A percentile compares a stretch with the other conserved stretches of the same genome.
Evolutionary conservation across 2,888 invertebrate genomes (phyloP).

Genomic region (Pristionchus entomophagus): DNA sequence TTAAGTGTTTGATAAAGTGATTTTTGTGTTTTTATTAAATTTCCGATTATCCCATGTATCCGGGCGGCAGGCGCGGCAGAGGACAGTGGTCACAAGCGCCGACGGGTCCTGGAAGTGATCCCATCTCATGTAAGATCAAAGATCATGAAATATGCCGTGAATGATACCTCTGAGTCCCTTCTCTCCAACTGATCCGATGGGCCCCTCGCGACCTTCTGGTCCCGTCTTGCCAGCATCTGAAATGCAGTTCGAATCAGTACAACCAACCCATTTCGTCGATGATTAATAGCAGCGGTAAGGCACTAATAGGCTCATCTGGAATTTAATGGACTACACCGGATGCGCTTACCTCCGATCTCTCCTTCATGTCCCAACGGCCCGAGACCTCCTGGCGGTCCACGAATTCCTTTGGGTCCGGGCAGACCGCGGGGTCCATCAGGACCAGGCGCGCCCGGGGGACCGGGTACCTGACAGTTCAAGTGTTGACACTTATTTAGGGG

Average conservation of each 20-base stretch:
- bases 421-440: constrained; percentile 58
- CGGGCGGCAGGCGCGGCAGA: constrained; percentile 62
- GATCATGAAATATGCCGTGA: not conserved
- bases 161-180: constrained; percentile 51
- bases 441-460: constrained; percentile 60
- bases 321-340: not conserved
- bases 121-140: no score
- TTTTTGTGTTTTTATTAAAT: not conserved
- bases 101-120: constrained; percentile 56
- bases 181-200: constrained; percentile 55
- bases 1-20: not conserved
- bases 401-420: constrained; percentile 57
- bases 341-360: not conserved
- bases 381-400: constrained; percentile 60
- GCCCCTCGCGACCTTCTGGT: constrained; percentile 60
- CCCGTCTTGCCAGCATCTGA: constrained; percentile 56
- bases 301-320: no score
- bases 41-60: constrained; percentile 51
- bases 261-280: no score
- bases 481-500: no score
- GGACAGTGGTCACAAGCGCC: constrained; percentile 64
- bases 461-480: constrained; percentile 60
- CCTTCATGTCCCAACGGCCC: constrained; percentile 59
- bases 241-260: not conserved
- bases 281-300: no score